A percentile compares a stretch with the other conserved stretches of the same genome.
phyloP scores from a whole-genome alignment of 2,888 invertebrate genomes.

The Quadriops clusia region DNA sequence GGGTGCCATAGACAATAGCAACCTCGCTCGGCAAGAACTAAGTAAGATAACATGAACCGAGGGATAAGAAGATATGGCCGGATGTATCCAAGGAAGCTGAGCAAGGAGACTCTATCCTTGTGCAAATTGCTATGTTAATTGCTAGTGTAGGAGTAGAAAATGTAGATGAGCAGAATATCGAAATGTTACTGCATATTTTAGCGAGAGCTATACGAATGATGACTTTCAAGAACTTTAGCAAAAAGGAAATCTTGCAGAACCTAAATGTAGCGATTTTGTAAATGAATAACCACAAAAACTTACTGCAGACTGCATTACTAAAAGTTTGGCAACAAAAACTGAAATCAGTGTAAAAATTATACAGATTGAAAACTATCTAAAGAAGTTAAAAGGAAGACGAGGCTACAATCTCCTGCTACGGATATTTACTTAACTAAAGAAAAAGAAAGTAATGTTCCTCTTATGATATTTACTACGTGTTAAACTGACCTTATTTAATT shows the following conservation, averaged over 20 bases:
- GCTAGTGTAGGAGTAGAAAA: not conserved
- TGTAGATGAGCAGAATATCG: conserved; percentile 3
- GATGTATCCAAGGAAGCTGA: no score
- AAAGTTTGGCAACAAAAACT: conserved; percentile 9
- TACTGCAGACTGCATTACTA: conserved; percentile 8
- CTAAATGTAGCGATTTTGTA: conserved; percentile 8
- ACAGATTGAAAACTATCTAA: conserved; percentile 3
- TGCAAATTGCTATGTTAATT: conserved; percentile 2
- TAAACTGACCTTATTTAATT: not conserved
- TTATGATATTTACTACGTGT: no score
- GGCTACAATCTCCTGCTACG: no score
- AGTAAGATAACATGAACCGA: no score
- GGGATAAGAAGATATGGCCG: no score
- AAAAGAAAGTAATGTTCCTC: no score
- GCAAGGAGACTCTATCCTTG: no score
- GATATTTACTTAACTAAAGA: no score
- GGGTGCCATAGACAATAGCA: no score
- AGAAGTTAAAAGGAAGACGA: conserved; percentile 8
- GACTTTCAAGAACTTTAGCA: conserved; percentile 9
- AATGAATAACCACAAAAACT: conserved; percentile 8
- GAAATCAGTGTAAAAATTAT: conserved; percentile 8
- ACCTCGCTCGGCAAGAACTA: no score
- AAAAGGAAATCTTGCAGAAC: conserved; percentile 3
- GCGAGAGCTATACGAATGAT: conserved; percentile 7
- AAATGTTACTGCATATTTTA: conserved; percentile 9